A percentile compares a stretch with the other conserved stretches of the same genome.
Evolutionary conservation across 2,113 vertebrate genomes (phyloP).

Genomic region (Podarcis cretensis): DNA sequence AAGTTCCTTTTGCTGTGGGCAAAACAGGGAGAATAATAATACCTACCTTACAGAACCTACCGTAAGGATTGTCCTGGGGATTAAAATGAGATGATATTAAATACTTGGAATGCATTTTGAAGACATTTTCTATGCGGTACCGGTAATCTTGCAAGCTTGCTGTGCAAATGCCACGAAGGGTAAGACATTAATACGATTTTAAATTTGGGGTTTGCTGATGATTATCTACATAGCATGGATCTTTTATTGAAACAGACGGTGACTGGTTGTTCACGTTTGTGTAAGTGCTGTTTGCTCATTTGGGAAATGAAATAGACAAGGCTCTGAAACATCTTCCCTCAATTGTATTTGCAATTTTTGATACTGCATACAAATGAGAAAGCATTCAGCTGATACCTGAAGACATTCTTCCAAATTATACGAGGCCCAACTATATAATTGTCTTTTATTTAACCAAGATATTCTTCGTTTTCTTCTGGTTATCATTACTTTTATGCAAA

Average conservation of each 20-base stretch:
- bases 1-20: not conserved
- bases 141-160: conserved; percentile 27
- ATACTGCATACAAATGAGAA: not conserved
- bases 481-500: not conserved
- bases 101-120: not conserved
- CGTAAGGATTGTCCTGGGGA: not conserved
- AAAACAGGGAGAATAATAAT: not conserved
- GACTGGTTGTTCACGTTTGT: not conserved
- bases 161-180: conserved; percentile 18
- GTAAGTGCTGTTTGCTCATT: conserved; percentile 36
- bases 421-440: not conserved
- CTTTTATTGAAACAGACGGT: not conserved
- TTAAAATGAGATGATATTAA: not conserved
- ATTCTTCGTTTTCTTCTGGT: not conserved
- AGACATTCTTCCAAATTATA: not conserved
- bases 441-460: not conserved
- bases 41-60: too few relatives aligned
- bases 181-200: conserved; percentile 29
- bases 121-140: not conserved
- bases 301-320: conserved; percentile 28
- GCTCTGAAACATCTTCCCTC: conserved; percentile 1
- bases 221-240: conserved; percentile 10
- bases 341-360: conserved; percentile 3
- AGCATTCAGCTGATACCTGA: not conserved
- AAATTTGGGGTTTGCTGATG: conserved; percentile 24